A percentile compares a stretch with the other conserved stretches of the same genome.
These are phyloP conservation scores for Drosophila sp. DNA, from an alignment of 1,140 invertebrate species.

Conservation along the genomic window DNA sequence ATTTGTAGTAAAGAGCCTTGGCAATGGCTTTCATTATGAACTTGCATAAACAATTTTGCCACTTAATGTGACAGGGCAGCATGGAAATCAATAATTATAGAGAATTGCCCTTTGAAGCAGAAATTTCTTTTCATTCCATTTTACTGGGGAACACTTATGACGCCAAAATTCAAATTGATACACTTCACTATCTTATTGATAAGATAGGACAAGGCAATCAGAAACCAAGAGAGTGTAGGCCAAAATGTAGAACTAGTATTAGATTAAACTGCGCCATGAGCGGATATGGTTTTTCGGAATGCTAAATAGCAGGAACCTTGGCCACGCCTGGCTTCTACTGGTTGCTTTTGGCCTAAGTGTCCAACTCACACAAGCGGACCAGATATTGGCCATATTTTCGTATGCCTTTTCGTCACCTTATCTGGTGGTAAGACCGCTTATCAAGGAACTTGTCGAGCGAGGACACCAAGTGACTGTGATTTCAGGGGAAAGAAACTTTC, in stretches of 20 bases:
- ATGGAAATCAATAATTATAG: too few species aligned
- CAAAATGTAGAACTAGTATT: slow-evolving; percentile 18
- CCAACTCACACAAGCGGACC: slow-evolving; percentile 31
- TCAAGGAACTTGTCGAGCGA: slow-evolving; percentile 31
- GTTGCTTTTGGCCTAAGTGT: slow-evolving; percentile 4
- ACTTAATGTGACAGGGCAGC: too few species aligned
- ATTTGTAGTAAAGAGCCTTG: neutral
- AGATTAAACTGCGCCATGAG: slow-evolving; percentile 39
- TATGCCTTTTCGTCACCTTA: slow-evolving; percentile 39
- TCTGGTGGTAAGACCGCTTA: slow-evolving; percentile 37
- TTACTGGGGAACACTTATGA: neutral
- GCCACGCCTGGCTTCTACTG: slow-evolving; percentile 25
- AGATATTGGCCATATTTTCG: slow-evolving; percentile 61
- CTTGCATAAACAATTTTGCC: neutral
- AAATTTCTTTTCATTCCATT: neutral
- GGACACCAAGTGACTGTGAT: slow-evolving; percentile 62
- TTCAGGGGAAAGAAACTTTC: slow-evolving; percentile 20
- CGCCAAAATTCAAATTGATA: neutral
- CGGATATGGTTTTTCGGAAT: slow-evolving; percentile 29
- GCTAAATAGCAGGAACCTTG: slow-evolving; percentile 16
- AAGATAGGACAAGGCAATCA: neutral
- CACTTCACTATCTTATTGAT: neutral
- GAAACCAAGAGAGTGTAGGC: neutral
- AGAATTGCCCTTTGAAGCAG: too few species aligned
- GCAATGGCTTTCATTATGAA: neutral